Evolutionary conservation across 2,888 invertebrate species (phyloP).

Genomic region (Drosophila greeni): DNA sequence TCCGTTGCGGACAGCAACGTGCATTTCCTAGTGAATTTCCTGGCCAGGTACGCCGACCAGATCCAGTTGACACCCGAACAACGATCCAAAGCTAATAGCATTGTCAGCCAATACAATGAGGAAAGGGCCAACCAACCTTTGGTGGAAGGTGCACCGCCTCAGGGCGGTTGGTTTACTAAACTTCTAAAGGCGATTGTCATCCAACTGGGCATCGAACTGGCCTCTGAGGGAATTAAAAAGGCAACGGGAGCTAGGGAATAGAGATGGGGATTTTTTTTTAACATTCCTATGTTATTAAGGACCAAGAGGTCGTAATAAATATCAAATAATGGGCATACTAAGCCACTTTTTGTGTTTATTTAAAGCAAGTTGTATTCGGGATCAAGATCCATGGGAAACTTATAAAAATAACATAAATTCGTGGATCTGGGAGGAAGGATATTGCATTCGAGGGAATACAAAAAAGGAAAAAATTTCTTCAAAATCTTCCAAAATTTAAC

Average conservation of each 20-base stretch:
- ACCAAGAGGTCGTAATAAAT: neutral
- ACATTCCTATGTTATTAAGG: neutral
- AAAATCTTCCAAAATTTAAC: too few species aligned
- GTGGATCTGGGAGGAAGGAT: too few species aligned
- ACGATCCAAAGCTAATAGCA: neutral
- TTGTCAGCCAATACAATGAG: neutral
- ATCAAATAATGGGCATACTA: neutral
- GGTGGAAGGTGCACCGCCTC: neutral
- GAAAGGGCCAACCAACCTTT: neutral
- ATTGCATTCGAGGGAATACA: too few species aligned
- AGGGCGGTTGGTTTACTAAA: neutral
- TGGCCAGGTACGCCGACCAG: neutral
- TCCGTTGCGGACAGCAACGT: neutral
- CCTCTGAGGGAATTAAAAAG: neutral
- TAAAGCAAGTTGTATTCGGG: too few species aligned
- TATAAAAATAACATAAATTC: too few species aligned
- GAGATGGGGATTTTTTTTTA: neutral
- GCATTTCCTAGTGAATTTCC: neutral
- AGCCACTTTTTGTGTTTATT: neutral
- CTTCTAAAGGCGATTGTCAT: neutral
- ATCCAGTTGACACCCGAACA: neutral
- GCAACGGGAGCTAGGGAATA: neutral
- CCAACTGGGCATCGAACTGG: slow-evolving; percentile 1
- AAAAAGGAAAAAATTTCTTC: too few species aligned
- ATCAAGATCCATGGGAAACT: too few species aligned